These are phyloP conservation scores for Nylanderia fulva DNA, from an alignment of 1,140 invertebrate genomes.

Conservation along the genomic window DNA sequence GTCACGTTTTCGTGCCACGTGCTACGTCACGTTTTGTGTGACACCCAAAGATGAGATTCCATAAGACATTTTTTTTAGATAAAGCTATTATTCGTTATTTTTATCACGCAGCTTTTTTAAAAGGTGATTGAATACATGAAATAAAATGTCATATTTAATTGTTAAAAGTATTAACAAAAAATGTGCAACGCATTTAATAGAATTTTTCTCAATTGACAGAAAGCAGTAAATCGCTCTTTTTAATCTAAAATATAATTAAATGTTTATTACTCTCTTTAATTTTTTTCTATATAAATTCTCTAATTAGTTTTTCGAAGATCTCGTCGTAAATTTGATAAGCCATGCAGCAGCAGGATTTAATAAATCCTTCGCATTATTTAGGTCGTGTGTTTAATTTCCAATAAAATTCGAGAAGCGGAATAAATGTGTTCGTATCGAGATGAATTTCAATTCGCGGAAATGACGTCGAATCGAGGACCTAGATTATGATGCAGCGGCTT, in stretches of 20 bases:
- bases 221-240: neutral
- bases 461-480: neutral
- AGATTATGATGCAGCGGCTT: slow-evolving; percentile 4
- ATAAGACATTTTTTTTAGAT: neutral
- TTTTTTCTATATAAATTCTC: neutral
- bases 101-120: neutral
- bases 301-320: neutral
- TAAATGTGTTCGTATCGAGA: neutral
- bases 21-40: neutral
- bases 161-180: neutral
- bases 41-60: neutral
- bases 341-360: neutral
- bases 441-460: neutral
- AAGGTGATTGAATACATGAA: neutral
- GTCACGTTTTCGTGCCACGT: slow-evolving; percentile 22
- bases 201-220: neutral
- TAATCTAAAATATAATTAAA: neutral
- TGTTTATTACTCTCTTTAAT: neutral
- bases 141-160: neutral
- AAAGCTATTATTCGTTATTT: neutral
- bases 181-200: neutral
- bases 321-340: neutral
- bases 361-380: neutral
- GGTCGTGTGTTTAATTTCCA: neutral
- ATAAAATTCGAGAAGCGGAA: neutral